Conservation (phyloP, 2,797 vertebrate species). For the Aulostomus chinensis region DNA sequence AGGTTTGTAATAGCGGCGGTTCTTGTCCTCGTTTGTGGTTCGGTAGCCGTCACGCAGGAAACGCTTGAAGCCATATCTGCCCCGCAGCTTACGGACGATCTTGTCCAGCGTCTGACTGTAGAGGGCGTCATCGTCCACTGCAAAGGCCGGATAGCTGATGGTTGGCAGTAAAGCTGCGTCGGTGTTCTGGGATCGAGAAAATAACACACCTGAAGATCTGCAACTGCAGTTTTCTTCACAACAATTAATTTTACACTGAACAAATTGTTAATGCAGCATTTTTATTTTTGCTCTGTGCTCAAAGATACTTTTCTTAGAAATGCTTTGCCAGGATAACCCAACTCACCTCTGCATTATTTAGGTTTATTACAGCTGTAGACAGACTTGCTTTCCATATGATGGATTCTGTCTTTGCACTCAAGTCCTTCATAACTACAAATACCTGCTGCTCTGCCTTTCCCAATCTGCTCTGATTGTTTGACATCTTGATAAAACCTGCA, state of each 20-base stretch:
- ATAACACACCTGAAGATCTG: not conserved
- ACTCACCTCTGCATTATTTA: conserved; percentile 40
- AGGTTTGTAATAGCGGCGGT: conserved; percentile 90
- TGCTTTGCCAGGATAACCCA: too few species aligned
- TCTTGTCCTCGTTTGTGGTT: conserved; percentile 90
- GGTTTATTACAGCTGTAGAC: conserved; percentile 21
- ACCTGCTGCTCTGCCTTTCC: not conserved
- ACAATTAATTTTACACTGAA: too few species aligned
- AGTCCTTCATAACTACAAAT: not conserved
- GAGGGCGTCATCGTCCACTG: conserved; percentile 93
- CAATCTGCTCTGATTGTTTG: conserved; percentile 12
- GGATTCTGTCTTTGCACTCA: not conserved
- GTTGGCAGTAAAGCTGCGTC: conserved; percentile 94
- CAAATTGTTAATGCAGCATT: too few species aligned
- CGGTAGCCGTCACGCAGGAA: conserved; percentile 95
- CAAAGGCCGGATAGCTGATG: conserved; percentile 97
- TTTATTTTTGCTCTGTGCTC: too few species aligned
- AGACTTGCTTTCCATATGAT: not conserved
- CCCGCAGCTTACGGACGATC: conserved; percentile 90
- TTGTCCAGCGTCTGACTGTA: conserved; percentile 95
- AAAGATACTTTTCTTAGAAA: too few species aligned
- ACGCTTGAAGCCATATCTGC: conserved; percentile 94
- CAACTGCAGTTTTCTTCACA: not conserved
- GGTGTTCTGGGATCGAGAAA: conserved; percentile 84
- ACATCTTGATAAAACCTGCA: conserved; percentile 13